Percentiles rank a stretch among this genome's conserved stretches.
Evolutionary conservation across 2,888 invertebrate genomes (phyloP).

Genomic region (Sinotaia quadrata): DNA sequence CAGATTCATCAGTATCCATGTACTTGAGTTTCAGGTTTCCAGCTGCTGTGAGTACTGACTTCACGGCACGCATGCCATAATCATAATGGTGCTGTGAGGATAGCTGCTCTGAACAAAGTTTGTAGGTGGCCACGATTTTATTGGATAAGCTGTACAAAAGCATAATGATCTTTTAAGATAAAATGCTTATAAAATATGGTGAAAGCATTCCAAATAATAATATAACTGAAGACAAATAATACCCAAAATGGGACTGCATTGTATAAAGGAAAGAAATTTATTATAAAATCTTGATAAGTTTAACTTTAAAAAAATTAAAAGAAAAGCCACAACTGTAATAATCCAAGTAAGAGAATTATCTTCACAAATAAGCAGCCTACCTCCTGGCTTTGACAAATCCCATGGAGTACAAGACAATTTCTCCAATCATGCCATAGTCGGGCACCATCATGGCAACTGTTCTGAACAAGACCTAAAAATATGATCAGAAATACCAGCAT

Average conservation of each 20-base stretch:
- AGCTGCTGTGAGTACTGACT: constrained; percentile 73
- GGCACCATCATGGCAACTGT: constrained; percentile 74
- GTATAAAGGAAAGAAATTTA: no score
- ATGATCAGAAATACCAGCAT: background rate
- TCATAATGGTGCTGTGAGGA: constrained; percentile 74
- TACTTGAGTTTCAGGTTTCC: constrained; percentile 73
- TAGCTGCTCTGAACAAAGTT: constrained; percentile 72
- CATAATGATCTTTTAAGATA: background rate
- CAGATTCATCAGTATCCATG: constrained; percentile 68
- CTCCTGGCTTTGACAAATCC: constrained; percentile 74
- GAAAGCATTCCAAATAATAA: no score
- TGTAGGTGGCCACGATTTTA: constrained; percentile 73
- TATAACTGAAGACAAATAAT: no score
- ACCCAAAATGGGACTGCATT: no score
- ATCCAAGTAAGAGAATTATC: no score
- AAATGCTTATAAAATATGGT: no score
- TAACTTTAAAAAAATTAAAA: no score
- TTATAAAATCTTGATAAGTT: no score
- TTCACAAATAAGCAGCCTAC: constrained; percentile 69
- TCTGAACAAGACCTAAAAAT: constrained; percentile 74
- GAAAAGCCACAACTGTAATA: no score
- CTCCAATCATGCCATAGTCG: constrained; percentile 73
- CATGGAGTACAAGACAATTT: constrained; percentile 73
- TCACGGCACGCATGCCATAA: constrained; percentile 75
- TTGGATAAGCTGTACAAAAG: constrained; percentile 66